These are phyloP conservation scores for Cheilosia grossa DNA, from an alignment of 2,888 invertebrate species.

Conservation along the genomic window DNA sequence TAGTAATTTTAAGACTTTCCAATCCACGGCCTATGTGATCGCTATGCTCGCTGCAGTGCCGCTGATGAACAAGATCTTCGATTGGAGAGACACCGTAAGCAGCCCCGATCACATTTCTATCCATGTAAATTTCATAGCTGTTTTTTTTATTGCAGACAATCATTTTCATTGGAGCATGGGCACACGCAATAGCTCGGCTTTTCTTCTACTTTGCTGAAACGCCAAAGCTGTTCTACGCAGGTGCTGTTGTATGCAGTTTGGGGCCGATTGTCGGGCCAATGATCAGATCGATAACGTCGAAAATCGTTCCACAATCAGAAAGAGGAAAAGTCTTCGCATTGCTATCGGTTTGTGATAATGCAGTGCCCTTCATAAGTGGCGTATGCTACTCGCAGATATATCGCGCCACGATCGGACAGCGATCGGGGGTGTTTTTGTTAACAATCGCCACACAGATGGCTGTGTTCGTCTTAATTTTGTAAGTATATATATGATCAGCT, in stretches of 20 bases:
- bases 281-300: slow-evolving; percentile 92
- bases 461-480: slow-evolving; percentile 84
- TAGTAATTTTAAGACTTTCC: slow-evolving; percentile 90
- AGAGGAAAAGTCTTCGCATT: slow-evolving; percentile 92
- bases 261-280: slow-evolving; percentile 92
- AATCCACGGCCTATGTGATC: slow-evolving; percentile 88
- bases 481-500: background rate
- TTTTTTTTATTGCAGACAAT: slow-evolving; percentile 84
- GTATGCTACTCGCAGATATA: slow-evolving; percentile 89
- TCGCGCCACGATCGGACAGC: slow-evolving; percentile 86
- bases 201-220: slow-evolving; percentile 86
- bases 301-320: slow-evolving; percentile 88
- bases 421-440: slow-evolving; percentile 87
- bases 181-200: slow-evolving; percentile 88
- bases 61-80: slow-evolving; percentile 87
- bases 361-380: slow-evolving; percentile 90
- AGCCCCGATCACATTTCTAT: background rate
- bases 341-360: slow-evolving; percentile 91
- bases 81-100: slow-evolving; percentile 87
- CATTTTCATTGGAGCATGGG: slow-evolving; percentile 88
- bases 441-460: slow-evolving; percentile 88
- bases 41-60: slow-evolving; percentile 89
- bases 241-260: slow-evolving; percentile 89
- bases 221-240: slow-evolving; percentile 87
- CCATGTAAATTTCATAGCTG: no score